phyloP scores from a whole-genome alignment of 2,113 vertebrate genomes.

The Natator depressus region DNA sequence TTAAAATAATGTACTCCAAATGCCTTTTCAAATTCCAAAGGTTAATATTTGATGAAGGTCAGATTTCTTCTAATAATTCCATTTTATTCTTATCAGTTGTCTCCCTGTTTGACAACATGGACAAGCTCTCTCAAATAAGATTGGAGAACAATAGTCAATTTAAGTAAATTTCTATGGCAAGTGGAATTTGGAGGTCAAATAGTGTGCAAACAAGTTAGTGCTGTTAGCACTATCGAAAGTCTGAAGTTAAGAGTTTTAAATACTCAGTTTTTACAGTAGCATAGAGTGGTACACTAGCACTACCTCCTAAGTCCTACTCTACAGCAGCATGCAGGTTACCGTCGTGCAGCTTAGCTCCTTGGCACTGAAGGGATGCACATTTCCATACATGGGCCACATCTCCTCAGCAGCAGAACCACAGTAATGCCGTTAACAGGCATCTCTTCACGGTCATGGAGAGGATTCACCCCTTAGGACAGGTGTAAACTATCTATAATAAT shows the following conservation, averaged over 20 bases:
- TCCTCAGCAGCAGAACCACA: not conserved
- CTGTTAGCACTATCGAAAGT: not conserved
- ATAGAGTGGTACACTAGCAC: too few species aligned
- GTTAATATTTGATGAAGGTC: not conserved
- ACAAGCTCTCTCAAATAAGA: not conserved
- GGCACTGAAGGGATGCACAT: not conserved
- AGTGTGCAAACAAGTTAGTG: not conserved
- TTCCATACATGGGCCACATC: not conserved
- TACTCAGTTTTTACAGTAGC: too few species aligned
- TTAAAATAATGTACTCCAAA: slow-evolving; percentile 12
- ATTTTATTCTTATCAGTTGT: not conserved
- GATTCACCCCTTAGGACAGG: not conserved
- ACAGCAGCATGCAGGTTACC: not conserved
- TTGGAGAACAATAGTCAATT: not conserved
- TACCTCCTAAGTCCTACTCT: too few species aligned
- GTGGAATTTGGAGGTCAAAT: not conserved
- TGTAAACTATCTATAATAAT: not conserved
- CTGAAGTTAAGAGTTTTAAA: too few species aligned
- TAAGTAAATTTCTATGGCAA: not conserved
- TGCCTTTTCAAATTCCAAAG: not conserved
- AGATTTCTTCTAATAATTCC: not conserved
- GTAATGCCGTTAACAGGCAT: not conserved
- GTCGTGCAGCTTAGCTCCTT: not conserved
- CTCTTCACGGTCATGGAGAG: not conserved
- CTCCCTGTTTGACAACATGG: not conserved